A percentile compares a stretch with the other conserved stretches of the same genome.
Evolutionary conservation across 2,113 vertebrate genomes (phyloP).

Genomic region (Bufo bufo): DNA sequence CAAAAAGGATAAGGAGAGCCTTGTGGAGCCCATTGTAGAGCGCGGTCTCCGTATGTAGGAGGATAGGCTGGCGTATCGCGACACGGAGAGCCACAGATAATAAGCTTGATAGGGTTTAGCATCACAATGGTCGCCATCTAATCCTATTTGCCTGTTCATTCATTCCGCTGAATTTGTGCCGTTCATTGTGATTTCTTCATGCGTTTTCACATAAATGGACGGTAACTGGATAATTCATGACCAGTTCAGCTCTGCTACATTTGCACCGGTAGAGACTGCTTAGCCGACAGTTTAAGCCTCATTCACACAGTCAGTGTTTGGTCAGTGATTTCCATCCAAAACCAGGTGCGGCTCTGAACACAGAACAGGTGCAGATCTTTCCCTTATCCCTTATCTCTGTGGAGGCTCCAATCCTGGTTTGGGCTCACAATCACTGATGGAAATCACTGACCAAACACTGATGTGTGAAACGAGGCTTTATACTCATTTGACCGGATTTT

Average conservation of each 20-base stretch:
- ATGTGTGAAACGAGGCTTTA: no score
- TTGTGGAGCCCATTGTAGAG: neutral
- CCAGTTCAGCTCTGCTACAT: neutral
- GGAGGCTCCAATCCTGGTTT: no score
- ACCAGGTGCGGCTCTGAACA: no score
- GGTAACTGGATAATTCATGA: neutral
- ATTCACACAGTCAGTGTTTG: no score
- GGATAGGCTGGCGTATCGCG: neutral
- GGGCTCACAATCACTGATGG: no score
- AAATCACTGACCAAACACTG: no score
- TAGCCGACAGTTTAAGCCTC: neutral
- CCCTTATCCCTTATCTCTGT: no score
- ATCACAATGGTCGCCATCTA: neutral
- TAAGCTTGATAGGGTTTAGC: neutral
- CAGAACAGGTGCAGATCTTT: no score
- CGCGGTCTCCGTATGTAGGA: neutral
- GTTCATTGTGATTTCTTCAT: neutral
- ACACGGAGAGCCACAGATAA: slow-evolving; percentile 7
- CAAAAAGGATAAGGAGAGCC: slow-evolving; percentile 22
- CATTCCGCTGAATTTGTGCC: neutral
- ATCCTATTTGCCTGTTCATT: slow-evolving; percentile 6
- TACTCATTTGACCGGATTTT: no score
- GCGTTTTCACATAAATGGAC: neutral
- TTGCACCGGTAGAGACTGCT: neutral
- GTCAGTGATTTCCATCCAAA: no score